A percentile compares a stretch with the other conserved stretches of the same genome.
Conservation (phyloP, 2,113 vertebrate genomes). For the Centropristis striata region DNA sequence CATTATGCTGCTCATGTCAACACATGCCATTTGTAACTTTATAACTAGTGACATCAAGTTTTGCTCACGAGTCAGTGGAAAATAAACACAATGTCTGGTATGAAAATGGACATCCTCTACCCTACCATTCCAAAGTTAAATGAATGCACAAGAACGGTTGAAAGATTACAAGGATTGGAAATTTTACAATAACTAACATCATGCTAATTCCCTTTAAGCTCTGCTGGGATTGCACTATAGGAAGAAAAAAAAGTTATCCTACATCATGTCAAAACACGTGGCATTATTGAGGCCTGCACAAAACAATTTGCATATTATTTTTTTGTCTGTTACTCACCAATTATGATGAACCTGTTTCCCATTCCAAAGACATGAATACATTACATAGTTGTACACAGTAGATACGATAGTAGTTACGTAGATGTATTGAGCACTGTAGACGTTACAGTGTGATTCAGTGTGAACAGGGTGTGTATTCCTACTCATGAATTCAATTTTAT, state of each 20-base stretch:
- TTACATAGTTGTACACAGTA: background rate
- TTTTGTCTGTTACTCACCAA: background rate
- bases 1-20: background rate
- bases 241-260: background rate
- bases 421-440: background rate
- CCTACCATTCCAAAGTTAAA: background rate
- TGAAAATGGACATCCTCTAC: background rate
- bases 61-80: background rate
- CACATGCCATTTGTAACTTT: background rate
- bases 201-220: background rate
- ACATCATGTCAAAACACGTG: background rate
- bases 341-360: conserved; percentile 1
- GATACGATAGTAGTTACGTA: background rate
- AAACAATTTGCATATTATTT: background rate
- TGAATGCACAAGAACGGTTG: background rate
- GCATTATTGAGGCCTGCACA: background rate
- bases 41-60: background rate
- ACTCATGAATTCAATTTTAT: background rate
- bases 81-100: background rate
- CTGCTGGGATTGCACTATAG: background rate
- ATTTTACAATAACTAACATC: conserved; percentile 7
- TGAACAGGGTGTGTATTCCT: background rate
- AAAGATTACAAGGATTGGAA: background rate
- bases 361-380: background rate
- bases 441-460: background rate